Evolutionary conservation across 2,797 vertebrate genomes (phyloP).

Genomic region (Bucorvus abyssinicus): DNA sequence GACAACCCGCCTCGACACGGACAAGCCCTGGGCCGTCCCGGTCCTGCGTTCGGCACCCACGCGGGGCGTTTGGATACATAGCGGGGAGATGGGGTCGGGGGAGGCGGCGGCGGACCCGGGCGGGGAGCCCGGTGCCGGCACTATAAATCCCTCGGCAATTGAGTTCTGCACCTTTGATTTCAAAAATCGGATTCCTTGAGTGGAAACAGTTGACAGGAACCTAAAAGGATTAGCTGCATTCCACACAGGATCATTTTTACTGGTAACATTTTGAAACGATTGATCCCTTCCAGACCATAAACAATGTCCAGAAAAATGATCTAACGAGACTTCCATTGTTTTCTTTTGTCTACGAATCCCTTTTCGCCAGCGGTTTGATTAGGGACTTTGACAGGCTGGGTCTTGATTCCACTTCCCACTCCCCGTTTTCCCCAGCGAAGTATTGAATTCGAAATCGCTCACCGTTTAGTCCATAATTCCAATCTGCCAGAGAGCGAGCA

Average conservation of each 20-base stretch:
- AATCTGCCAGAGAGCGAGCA: background rate
- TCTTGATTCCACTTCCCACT: background rate
- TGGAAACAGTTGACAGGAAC: constrained; percentile 79
- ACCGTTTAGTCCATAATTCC: background rate
- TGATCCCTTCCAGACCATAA: constrained; percentile 75
- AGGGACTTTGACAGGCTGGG: constrained; percentile 38
- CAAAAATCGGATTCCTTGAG: constrained; percentile 78
- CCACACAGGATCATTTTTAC: constrained; percentile 80
- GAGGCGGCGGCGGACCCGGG: background rate
- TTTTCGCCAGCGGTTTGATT: constrained; percentile 25
- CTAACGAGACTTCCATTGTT: constrained; percentile 73
- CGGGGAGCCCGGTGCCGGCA: background rate
- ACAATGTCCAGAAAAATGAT: constrained; percentile 76
- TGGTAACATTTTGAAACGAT: constrained; percentile 78
- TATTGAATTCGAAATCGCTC: background rate
- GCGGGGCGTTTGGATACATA: background rate
- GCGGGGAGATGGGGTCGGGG: background rate
- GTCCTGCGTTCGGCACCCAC: background rate
- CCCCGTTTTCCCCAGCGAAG: background rate
- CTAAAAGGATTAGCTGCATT: constrained; percentile 81
- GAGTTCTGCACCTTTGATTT: constrained; percentile 77
- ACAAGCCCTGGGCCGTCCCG: background rate
- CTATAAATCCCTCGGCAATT: constrained; percentile 71
- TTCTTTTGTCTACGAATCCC: constrained; percentile 64
- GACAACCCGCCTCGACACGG: fast-evolving